These are phyloP conservation scores for Andrena cerasifolii DNA, from an alignment of 1,140 invertebrate species.

Conservation along the genomic window DNA sequence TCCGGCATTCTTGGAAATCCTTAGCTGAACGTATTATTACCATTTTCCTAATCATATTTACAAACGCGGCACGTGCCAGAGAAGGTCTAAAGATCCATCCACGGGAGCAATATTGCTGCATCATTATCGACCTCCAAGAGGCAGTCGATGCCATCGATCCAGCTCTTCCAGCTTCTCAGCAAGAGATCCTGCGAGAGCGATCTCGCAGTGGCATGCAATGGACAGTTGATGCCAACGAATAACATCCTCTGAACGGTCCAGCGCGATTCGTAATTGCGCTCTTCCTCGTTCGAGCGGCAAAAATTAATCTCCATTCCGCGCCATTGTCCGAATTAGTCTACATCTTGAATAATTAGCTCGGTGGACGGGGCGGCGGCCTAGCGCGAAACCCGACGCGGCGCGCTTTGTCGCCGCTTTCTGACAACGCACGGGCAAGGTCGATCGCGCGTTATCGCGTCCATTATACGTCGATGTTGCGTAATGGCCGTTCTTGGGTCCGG, in stretches of 20 bases:
- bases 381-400: constrained; percentile 41
- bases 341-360: constrained; percentile 53
- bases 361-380: constrained; percentile 18
- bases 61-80: no score
- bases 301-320: constrained; percentile 32
- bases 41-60: no score
- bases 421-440: constrained; percentile 44
- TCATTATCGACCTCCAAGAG: no score
- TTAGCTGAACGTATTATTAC: no score
- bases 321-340: constrained; percentile 38
- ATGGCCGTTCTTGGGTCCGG: neutral
- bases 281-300: constrained; percentile 40
- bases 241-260: constrained; percentile 6
- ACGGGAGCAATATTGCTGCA: no score
- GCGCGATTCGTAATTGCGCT: constrained; percentile 43
- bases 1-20: no score
- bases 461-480: constrained; percentile 33
- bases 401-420: constrained; percentile 41
- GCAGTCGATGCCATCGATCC: no score
- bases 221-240: neutral
- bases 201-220: neutral
- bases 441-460: constrained; percentile 12
- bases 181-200: no score
- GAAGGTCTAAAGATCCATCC: no score
- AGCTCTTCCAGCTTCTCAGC: no score